Percentiles rank a stretch among this genome's conserved stretches.
phyloP scores from a whole-genome alignment of 2,797 vertebrate species.

The Lacerta agilis region DNA sequence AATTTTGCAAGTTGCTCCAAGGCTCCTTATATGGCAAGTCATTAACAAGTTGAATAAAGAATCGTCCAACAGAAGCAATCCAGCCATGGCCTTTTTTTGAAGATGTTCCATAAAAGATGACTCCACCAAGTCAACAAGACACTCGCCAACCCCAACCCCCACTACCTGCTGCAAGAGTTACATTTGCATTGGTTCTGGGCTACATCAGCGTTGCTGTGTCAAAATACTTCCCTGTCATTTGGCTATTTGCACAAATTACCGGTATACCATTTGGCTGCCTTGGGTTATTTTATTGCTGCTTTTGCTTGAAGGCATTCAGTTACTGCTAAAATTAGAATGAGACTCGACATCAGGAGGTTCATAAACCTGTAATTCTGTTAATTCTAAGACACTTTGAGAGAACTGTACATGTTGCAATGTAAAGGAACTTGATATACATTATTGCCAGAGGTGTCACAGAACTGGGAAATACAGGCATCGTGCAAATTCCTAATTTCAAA shows the following conservation, averaged over 20 bases:
- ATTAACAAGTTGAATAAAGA: too few species aligned
- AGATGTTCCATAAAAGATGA: conserved; percentile 37
- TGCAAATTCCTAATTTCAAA: conserved; percentile 13
- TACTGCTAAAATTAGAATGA: conserved; percentile 55
- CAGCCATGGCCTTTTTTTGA: conserved; percentile 23
- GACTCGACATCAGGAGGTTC: conserved; percentile 54
- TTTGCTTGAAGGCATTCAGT: conserved; percentile 46
- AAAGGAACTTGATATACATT: conserved; percentile 43
- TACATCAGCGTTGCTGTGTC: conserved; percentile 49
- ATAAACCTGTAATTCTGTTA: conserved; percentile 51
- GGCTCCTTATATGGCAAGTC: too few species aligned
- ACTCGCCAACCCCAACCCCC: conserved; percentile 23
- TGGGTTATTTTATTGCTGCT: conserved; percentile 44
- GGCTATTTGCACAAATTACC: conserved; percentile 50
- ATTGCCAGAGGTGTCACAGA: conserved; percentile 52
- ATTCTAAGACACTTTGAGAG: conserved; percentile 48
- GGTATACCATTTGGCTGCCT: conserved; percentile 34
- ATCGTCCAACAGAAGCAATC: too few species aligned
- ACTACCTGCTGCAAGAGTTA: conserved; percentile 54
- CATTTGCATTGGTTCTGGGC: conserved; percentile 36
- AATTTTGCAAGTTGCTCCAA: too few species aligned
- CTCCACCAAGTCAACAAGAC: conserved; percentile 30
- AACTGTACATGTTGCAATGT: conserved; percentile 37
- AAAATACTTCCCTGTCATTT: conserved; percentile 63
- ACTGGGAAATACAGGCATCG: neutral